Conservation (phyloP, 2,888 invertebrate genomes). For the Perithous albicinctus region DNA sequence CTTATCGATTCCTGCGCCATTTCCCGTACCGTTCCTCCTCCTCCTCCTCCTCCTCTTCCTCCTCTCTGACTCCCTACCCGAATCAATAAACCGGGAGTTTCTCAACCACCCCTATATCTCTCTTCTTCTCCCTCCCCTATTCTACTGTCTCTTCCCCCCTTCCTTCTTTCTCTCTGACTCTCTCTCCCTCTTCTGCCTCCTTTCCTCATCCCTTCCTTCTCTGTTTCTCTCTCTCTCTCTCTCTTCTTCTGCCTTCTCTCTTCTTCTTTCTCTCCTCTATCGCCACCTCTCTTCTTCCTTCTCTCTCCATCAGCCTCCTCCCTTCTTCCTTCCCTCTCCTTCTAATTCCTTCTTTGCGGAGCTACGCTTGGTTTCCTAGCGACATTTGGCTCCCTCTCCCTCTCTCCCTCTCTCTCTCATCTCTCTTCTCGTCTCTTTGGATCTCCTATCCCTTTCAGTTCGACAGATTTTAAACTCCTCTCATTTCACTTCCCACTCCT, state of each 20-base stretch:
- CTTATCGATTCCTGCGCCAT: constrained; percentile 84
- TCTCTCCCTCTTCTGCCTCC: neutral
- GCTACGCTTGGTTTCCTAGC: neutral
- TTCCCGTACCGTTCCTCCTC: constrained; percentile 76
- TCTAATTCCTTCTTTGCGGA: neutral
- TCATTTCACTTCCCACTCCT: neutral
- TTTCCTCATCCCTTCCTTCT: neutral
- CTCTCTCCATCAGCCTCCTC: neutral
- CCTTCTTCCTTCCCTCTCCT: neutral
- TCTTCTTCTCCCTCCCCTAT: too few species aligned
- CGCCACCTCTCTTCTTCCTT: neutral
- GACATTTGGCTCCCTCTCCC: neutral
- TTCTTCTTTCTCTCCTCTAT: neutral
- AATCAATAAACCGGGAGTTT: constrained; percentile 66
- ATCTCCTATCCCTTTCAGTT: neutral
- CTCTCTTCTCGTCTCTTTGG: neutral
- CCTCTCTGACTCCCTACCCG: constrained; percentile 58
- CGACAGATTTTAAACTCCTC: neutral
- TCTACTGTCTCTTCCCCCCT: neutral
- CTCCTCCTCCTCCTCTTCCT: constrained; percentile 31
- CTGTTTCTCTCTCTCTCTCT: too few species aligned
- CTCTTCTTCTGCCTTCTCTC: too few species aligned
- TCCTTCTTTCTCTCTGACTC: constrained; percentile 17
- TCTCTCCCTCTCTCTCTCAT: too few species aligned
- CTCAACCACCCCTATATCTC: constrained; percentile 53